Evolutionary conservation across 2,888 invertebrate species (phyloP), one percentile per base, ranked within the genome.

Genomic region (Andrena chrysosceles): DNA sequence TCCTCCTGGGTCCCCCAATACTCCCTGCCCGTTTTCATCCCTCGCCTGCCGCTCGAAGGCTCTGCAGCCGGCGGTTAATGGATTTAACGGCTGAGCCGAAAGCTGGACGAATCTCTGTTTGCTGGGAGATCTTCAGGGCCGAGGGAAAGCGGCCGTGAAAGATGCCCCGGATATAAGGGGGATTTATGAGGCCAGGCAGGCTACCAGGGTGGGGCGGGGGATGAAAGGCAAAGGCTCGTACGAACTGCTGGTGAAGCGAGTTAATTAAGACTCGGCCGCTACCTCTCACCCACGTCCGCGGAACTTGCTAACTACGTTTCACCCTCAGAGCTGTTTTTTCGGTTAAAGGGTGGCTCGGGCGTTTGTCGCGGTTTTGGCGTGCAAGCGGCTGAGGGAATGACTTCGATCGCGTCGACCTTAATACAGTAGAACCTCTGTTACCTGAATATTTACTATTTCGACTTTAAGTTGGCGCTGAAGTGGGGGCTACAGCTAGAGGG

Each of bases 261-360:
- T 91, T 91, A 91, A 91, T 91, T 91, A 91, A 91, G 91, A 89
- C 87, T 78, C 70, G 33, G n/a, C 69, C 66, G 10, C 35, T 59
- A 64, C 66, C 68, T 54, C 66, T 54, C n/a, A 23, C 68, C 70
- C 63, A 62, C 42, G 48, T 20, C 62, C 69, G 42, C 52, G 54
- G 56, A 69, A 76, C 74, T 75, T 62, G 74, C 79, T 66, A 75
- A 75, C 84, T 83, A 68, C 80, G 70, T 83, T 83, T 75, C 72
- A 71, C 70, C 74, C 72, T 68, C 56, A 56, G 67, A 71, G 68
- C 69, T 79, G 68, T 83, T 83, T 83, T 42, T 42, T 42, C 42
- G 42, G 42, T 1, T 79, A 80, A 80, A 64, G 62, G 75, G 35
- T n/a, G 31, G 63, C 10, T 16, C 42, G 4, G 13, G 0, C 42